Percentiles rank a stretch among this genome's conserved stretches.
Conservation (phyloP, 2,888 invertebrate species). For the Nephrotoma appendiculata region DNA sequence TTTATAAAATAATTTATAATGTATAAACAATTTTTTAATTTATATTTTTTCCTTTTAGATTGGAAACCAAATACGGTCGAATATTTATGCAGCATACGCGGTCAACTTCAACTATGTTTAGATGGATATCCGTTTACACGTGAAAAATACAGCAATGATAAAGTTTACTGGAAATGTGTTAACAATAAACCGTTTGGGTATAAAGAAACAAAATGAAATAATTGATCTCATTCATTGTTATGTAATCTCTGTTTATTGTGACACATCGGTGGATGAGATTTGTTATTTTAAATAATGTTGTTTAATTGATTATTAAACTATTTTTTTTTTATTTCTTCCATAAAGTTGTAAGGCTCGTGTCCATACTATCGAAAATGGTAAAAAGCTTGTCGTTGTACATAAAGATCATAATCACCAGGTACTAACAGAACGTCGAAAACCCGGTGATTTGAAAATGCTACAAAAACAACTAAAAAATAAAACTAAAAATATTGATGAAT, state of each 20-base stretch:
- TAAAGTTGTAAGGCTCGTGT: constrained; percentile 9
- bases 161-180: constrained; percentile 12
- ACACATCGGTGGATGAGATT: not conserved
- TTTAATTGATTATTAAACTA: not conserved
- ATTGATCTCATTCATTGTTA: not conserved
- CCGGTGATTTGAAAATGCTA: not conserved
- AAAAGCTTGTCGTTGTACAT: constrained; percentile 7
- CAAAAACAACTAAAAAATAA: not conserved
- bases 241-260: not conserved
- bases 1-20: too few species aligned
- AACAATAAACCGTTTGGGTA: constrained; percentile 10
- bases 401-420: constrained; percentile 7
- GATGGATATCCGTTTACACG: constrained; percentile 12
- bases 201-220: not conserved
- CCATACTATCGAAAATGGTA: constrained; percentile 6
- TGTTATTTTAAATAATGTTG: not conserved
- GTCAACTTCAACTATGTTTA: constrained; percentile 9
- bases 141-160: constrained; percentile 6
- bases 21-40: not conserved
- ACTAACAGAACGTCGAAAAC: not conserved
- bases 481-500: not conserved
- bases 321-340: not conserved
- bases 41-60: not conserved
- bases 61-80: not conserved
- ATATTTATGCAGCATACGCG: constrained; percentile 9